Evolutionary conservation across 2,888 invertebrate species (phyloP).

Genomic region (Biston stratarius): DNA sequence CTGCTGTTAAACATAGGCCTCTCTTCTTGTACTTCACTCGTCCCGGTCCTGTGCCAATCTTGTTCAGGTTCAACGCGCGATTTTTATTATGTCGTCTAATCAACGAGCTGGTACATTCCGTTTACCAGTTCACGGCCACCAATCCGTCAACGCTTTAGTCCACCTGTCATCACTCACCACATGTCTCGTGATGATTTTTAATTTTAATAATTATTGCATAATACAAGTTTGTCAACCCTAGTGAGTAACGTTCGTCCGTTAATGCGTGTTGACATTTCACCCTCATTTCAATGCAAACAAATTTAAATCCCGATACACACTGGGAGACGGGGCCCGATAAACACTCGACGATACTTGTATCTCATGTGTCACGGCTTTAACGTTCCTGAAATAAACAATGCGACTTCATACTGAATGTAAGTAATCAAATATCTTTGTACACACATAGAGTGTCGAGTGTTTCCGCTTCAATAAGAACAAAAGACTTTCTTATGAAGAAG

Average conservation of each 20-base stretch:
- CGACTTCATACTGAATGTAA: not conserved
- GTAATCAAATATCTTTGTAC: not conserved
- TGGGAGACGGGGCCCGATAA: constrained; percentile 23
- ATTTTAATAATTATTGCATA: not conserved
- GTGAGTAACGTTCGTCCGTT: constrained; percentile 27
- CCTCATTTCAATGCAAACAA: constrained; percentile 45
- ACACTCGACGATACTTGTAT: constrained; percentile 17
- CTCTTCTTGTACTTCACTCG: too few species aligned
- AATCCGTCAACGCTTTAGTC: too few species aligned
- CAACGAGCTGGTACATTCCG: too few species aligned
- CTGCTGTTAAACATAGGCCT: too few species aligned
- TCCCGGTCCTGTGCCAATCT: too few species aligned
- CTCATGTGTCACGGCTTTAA: constrained; percentile 24
- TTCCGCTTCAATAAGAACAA: too few species aligned
- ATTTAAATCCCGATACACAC: constrained; percentile 36
- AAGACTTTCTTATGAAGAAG: too few species aligned
- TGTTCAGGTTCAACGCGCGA: too few species aligned
- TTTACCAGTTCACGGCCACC: too few species aligned
- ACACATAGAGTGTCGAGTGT: not conserved
- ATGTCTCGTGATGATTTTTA: not conserved
- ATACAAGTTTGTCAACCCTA: constrained; percentile 11
- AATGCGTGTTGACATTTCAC: constrained; percentile 44
- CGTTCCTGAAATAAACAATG: not conserved
- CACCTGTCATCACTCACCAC: too few species aligned
- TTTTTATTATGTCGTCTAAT: too few species aligned